phyloP scores from a whole-genome alignment of 2,888 invertebrate genomes.

The Eristalis tenax region DNA sequence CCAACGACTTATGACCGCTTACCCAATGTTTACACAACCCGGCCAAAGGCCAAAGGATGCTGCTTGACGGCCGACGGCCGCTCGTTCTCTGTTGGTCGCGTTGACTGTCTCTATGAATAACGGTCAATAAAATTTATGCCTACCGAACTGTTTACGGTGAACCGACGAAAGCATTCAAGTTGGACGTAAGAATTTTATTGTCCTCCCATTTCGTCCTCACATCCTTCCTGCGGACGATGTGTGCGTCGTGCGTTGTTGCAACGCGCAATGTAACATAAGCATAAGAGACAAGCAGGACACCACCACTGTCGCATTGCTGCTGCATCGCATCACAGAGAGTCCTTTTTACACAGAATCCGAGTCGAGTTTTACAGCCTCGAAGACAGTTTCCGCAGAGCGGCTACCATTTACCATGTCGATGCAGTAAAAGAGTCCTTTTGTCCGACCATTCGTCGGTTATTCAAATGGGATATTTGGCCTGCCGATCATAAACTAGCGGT shows the following conservation, averaged over 20 bases:
- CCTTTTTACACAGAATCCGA: conserved; percentile 60
- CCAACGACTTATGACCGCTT: conserved; percentile 59
- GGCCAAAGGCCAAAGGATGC: conserved; percentile 25
- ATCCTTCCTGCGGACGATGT: conserved; percentile 14
- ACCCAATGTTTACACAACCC: conserved; percentile 53
- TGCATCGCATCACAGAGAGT: background rate
- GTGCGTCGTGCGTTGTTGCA: background rate
- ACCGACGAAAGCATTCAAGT: conserved; percentile 59
- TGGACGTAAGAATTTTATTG: conserved; percentile 46
- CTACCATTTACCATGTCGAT: conserved; percentile 63
- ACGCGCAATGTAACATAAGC: background rate
- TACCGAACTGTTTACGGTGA: conserved; percentile 67
- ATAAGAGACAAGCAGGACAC: background rate
- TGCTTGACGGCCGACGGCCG: background rate
- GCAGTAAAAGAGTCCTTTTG: conserved; percentile 62
- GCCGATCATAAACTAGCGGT: conserved; percentile 59
- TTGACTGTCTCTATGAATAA: conserved; percentile 48
- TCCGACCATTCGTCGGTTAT: conserved; percentile 50
- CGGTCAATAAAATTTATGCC: conserved; percentile 65
- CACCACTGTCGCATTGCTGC: background rate
- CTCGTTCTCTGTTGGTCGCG: background rate
- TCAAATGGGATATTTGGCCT: conserved; percentile 57
- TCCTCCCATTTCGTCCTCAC: conserved; percentile 16
- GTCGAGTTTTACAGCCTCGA: conserved; percentile 52
- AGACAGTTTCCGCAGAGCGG: conserved; percentile 35